Base-by-base conservation (phyloP, 1,140 invertebrate species). In the Diprion similis region DNA sequence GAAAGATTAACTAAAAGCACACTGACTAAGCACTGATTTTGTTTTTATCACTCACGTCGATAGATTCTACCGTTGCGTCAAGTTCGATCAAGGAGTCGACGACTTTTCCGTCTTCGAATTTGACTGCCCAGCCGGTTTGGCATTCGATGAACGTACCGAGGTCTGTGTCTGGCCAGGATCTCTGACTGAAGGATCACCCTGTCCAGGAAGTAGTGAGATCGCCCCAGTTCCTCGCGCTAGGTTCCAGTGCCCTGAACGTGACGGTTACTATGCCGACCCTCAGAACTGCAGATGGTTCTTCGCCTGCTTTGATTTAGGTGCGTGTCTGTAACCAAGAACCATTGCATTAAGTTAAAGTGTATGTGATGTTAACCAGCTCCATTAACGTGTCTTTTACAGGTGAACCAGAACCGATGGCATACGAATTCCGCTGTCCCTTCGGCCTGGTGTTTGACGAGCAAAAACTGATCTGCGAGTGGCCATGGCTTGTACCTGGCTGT, bases 211-310 rank as follows among this genome's bases (percentile, higher is more conserved):
- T 76, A 92, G 92, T 72, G 93, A 94, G 89, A 94, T 94, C 18
- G 92, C 92, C 1, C 93, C 93, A 1, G 92, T 95, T 46, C 90
- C 92, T 11, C 81, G 87, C 74, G 84, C 90, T 47, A 87, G 93
- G 82, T 93, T 93, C 84, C 80, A 90, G 66, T 92, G 94, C 87
- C 90, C 93, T 37, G 83, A 88, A 47, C 80, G 89, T 78, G 86
- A 91, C 85, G 90, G 92, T 18, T 92, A 94, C 79, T 95, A 94
- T 81, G 93, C 92, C 0, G 94, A 96, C 87, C 94, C 94, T 0
- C 92, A 94, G 82, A 95, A 96, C 84, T 96, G 95, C 77, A 90
- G 94, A 71, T 95, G 94, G 93, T 96, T 96, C 90, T 95, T 95
- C 82, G 94, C 94, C 18, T 96, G 95, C 84, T 85, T 93, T 70